Evolutionary conservation across 2,113 vertebrate species (phyloP).

Genomic region (Mustela lutreola): DNA sequence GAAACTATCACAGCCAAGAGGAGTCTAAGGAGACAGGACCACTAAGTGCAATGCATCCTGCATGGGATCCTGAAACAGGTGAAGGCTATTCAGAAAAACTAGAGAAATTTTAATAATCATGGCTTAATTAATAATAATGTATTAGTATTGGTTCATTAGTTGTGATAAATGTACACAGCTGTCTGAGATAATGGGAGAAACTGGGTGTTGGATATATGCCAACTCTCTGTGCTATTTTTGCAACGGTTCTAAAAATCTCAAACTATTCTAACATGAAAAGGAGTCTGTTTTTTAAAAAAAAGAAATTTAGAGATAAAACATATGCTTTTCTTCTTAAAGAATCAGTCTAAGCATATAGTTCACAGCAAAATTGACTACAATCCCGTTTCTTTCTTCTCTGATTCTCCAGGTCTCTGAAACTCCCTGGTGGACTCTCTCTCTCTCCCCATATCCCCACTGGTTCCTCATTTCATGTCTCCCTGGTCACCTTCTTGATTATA

Average conservation of each 20-base stretch:
- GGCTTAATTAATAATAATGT: neutral
- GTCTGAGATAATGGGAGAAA: neutral
- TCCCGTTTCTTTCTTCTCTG: neutral
- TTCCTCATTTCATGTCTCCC: neutral
- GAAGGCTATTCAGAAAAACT: neutral
- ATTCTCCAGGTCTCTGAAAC: neutral
- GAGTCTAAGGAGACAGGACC: neutral
- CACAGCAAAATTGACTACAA: neutral
- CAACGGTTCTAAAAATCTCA: neutral
- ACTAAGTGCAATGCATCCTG: neutral
- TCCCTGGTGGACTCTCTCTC: neutral
- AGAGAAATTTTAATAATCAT: neutral
- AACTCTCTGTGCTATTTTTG: neutral
- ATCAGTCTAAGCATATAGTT: neutral
- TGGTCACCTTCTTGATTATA: neutral
- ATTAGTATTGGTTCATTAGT: neutral
- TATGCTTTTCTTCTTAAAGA: neutral
- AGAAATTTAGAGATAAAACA: constrained; percentile 8
- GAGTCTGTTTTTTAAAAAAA: neutral
- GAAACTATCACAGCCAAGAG: neutral
- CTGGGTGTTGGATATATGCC: neutral
- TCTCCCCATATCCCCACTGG: neutral
- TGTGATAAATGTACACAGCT: neutral
- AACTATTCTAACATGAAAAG: neutral
- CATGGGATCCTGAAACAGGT: neutral